Evolutionary conservation across 37 sponge, comb jelly and placozoan genomes (phyloP).

Genomic region (Halisarca cf. caerulea): DNA sequence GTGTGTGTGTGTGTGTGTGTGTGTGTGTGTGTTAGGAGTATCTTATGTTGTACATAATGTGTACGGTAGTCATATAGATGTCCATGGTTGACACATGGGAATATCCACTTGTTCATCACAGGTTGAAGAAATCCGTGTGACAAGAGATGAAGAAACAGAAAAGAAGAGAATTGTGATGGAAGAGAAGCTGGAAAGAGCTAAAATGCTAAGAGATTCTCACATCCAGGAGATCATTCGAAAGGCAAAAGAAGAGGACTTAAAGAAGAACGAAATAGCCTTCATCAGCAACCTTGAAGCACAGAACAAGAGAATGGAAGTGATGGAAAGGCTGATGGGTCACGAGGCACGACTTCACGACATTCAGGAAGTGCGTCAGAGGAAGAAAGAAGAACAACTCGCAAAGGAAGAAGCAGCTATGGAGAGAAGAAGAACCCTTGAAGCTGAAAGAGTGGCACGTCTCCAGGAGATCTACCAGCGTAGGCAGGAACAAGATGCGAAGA

Average conservation of each 20-base stretch:
- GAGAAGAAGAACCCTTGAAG: conserved; percentile 64
- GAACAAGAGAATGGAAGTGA: conserved; percentile 89
- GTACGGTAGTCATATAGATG: too few species aligned
- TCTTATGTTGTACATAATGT: too few species aligned
- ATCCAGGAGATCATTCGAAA: conserved; percentile 75
- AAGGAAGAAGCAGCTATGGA: conserved; percentile 93
- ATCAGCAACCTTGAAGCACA: conserved; percentile 94
- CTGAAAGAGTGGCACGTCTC: conserved; percentile 69
- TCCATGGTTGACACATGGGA: too few species aligned
- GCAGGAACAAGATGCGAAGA: conserved; percentile 67
- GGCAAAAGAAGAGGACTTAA: conserved; percentile 81
- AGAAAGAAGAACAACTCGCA: conserved; percentile 80
- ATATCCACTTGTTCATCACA: not conserved
- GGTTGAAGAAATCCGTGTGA: conserved; percentile 55
- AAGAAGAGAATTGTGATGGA: conserved; percentile 63
- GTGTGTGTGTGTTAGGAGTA: too few species aligned
- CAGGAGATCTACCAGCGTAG: conserved; percentile 54
- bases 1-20: too few species aligned
- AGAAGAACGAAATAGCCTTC: conserved; percentile 94
- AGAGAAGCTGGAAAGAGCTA: conserved; percentile 70
- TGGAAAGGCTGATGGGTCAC: conserved; percentile 68
- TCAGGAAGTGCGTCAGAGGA: conserved; percentile 79
- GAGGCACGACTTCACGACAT: conserved; percentile 71
- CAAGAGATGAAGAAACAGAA: conserved; percentile 33
- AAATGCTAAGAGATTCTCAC: conserved; percentile 62